Evolutionary conservation across 1,140 invertebrate genomes (phyloP).

Genomic region (Odontomachus brunneus): DNA sequence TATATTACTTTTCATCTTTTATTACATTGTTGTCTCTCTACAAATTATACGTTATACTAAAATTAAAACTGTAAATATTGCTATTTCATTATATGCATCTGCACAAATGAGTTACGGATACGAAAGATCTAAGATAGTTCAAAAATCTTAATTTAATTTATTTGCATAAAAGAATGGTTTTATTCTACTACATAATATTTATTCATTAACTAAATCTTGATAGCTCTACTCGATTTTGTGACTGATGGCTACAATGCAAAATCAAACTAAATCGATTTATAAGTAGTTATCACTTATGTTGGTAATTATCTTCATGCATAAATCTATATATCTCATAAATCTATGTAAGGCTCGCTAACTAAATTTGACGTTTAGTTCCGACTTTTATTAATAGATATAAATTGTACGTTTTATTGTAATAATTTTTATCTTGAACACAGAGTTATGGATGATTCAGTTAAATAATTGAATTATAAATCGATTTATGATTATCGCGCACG

Average conservation of each 20-base stretch:
- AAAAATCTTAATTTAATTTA: constrained; percentile 2
- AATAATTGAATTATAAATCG: constrained; percentile 30
- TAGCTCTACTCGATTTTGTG: neutral
- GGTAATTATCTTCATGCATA: too few relatives aligned
- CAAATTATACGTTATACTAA: neutral
- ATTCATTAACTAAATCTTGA: constrained; percentile 8
- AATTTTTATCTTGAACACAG: neutral
- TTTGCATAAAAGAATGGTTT: neutral
- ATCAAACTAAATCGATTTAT: constrained; percentile 37
- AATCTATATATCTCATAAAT: too few relatives aligned
- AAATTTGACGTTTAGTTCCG: neutral
- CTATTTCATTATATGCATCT: neutral
- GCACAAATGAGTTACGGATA: neutral
- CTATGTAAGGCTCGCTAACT: too few relatives aligned
- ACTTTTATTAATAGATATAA: neutral
- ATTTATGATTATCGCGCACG: constrained; percentile 19
- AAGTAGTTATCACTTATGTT: neutral
- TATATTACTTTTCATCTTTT: constrained; percentile 3
- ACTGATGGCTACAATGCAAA: constrained; percentile 29
- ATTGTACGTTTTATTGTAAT: neutral
- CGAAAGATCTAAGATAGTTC: neutral
- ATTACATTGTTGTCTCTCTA: neutral
- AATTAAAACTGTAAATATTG: neutral
- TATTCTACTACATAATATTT: neutral
- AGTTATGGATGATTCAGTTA: neutral